A percentile compares a stretch with the other conserved stretches of the same genome.
phyloP scores from a whole-genome alignment of 2,888 invertebrate genomes.

The Hydropsyche betteni region DNA sequence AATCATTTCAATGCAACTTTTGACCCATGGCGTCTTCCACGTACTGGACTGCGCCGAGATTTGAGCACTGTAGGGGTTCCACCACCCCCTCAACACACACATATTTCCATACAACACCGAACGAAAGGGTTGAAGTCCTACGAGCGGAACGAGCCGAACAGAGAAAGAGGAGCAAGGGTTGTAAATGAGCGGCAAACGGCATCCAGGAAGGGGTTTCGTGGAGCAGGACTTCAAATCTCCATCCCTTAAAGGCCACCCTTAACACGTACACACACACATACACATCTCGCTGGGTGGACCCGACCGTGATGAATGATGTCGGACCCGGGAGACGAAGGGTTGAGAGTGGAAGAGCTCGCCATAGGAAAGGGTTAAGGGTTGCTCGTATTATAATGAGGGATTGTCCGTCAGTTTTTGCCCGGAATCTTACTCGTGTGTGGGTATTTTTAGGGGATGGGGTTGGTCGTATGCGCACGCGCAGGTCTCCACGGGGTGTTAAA shows the following conservation, averaged over 20 bases:
- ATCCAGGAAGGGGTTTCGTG: not conserved
- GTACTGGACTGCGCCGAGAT: no score
- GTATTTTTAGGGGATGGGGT: not conserved
- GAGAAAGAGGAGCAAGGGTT: slow-evolving; percentile 32
- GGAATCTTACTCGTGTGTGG: not conserved
- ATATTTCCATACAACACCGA: no score
- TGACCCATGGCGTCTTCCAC: no score
- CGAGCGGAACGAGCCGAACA: slow-evolving; percentile 8
- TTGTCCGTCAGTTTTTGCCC: slow-evolving; percentile 50
- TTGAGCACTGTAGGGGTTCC: no score
- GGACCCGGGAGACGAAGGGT: slow-evolving; percentile 26
- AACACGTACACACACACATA: no score
- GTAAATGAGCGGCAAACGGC: slow-evolving; percentile 30
- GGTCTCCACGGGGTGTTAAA: slow-evolving; percentile 27
- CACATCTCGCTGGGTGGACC: slow-evolving; percentile 43
- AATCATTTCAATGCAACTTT: no score
- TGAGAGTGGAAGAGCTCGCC: not conserved
- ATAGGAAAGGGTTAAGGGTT: slow-evolving; percentile 39
- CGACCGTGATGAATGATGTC: slow-evolving; percentile 47
- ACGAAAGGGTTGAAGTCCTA: no score
- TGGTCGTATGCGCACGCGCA: not conserved
- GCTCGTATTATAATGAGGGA: slow-evolving; percentile 46
- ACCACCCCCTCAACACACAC: no score
- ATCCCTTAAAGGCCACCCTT: no score
- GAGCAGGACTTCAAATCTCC: not conserved